phyloP scores from a whole-genome alignment of 2,888 invertebrate species.

The Synergus itoensis region DNA sequence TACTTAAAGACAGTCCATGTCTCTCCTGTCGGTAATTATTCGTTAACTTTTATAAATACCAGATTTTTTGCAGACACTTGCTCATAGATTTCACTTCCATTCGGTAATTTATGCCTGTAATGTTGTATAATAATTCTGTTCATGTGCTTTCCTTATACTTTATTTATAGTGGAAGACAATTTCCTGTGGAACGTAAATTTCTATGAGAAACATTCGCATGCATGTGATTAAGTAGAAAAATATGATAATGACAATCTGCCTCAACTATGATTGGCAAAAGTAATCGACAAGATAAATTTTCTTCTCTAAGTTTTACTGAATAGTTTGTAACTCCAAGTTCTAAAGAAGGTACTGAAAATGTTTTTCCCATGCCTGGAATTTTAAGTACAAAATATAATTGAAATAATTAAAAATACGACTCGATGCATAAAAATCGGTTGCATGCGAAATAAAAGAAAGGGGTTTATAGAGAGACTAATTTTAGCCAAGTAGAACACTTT shows the following conservation, averaged over 20 bases:
- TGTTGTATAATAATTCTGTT: neutral
- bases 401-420: neutral
- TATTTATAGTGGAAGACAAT: neutral
- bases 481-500: conserved; percentile 13
- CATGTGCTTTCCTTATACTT: neutral
- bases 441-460: conserved; percentile 7
- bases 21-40: conserved; percentile 14
- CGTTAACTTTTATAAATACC: neutral
- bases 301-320: neutral
- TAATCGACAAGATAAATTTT: neutral
- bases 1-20: conserved; percentile 17
- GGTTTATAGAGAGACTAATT: conserved; percentile 23
- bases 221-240: no score
- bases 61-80: conserved; percentile 14
- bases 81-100: conserved; percentile 11
- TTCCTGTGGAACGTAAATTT: neutral
- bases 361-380: neutral
- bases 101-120: conserved; percentile 1
- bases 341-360: neutral
- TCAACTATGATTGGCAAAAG: no score
- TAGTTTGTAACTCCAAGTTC: neutral
- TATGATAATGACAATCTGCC: no score
- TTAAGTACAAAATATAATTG: neutral
- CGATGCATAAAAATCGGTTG: neutral
- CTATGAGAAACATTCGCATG: neutral